Percentiles rank a stretch among this genome's conserved stretches.
Conservation (phyloP, 2,888 invertebrate species). For the Stictocephala bisonia region DNA sequence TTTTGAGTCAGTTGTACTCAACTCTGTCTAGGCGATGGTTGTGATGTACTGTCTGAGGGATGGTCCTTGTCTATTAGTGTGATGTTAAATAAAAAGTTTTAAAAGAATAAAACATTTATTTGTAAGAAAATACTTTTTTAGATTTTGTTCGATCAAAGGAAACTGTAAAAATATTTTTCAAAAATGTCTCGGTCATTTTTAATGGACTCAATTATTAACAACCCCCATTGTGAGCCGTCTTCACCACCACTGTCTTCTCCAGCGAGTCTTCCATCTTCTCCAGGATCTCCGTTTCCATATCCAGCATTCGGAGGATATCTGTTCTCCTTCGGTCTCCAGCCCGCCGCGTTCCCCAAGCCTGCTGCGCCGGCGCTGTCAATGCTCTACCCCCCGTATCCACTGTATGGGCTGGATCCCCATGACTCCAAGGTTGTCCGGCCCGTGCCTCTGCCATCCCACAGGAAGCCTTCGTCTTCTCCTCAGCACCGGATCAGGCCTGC, state of each 20-base stretch:
- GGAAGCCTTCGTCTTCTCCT: constrained; percentile 23
- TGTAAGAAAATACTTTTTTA: too few relatives aligned
- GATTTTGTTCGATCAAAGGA: too few relatives aligned
- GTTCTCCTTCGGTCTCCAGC: constrained; percentile 47
- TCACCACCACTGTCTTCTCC: constrained; percentile 66
- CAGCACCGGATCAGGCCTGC: constrained; percentile 6
- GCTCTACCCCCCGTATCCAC: constrained; percentile 52
- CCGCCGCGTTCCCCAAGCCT: constrained; percentile 43
- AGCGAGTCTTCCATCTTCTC: constrained; percentile 66
- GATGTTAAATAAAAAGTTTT: too few relatives aligned
- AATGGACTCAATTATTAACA: constrained; percentile 80
- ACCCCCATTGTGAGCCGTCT: constrained; percentile 62
- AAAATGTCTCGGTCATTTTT: constrained; percentile 84
- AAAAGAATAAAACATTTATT: too few relatives aligned
- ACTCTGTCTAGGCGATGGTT: not conserved
- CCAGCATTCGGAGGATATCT: constrained; percentile 55
- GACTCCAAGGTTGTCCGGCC: constrained; percentile 42
- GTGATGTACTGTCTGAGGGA: too few relatives aligned
- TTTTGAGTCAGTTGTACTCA: constrained; percentile 35
- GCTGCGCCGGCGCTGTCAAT: constrained; percentile 50
- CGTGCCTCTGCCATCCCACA: constrained; percentile 30
- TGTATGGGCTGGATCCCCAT: constrained; percentile 47
- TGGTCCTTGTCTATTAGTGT: too few relatives aligned
- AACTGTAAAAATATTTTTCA: too few relatives aligned
- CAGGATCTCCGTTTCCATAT: constrained; percentile 63